phyloP scores from a whole-genome alignment of 2,113 vertebrate species.

The human (Homo sapiens) region GRCh38 chr17:20158001-20158500 shows the following conservation, averaged over 20 bases:
- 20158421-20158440: background rate
- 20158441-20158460: background rate
- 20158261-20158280: background rate
- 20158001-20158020: background rate
- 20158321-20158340: background rate
- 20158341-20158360: background rate
- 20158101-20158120: background rate
- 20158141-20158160: background rate
- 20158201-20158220: background rate
- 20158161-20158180: background rate
- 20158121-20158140: background rate
- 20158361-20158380: background rate
- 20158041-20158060: slow-evolving; percentile 1
- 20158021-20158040: background rate
- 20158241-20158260: background rate
- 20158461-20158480: background rate
- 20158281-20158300: background rate
- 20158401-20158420: background rate
- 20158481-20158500: background rate
- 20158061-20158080: background rate
- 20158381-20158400: background rate
- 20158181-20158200: background rate
- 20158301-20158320: background rate
- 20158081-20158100: slow-evolving; percentile 26
- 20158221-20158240: background rate